Percentiles rank a stretch among this genome's conserved stretches.
Evolutionary conservation across 1,140 invertebrate species (phyloP).

Genomic region (Drosophila biarmipes): DNA sequence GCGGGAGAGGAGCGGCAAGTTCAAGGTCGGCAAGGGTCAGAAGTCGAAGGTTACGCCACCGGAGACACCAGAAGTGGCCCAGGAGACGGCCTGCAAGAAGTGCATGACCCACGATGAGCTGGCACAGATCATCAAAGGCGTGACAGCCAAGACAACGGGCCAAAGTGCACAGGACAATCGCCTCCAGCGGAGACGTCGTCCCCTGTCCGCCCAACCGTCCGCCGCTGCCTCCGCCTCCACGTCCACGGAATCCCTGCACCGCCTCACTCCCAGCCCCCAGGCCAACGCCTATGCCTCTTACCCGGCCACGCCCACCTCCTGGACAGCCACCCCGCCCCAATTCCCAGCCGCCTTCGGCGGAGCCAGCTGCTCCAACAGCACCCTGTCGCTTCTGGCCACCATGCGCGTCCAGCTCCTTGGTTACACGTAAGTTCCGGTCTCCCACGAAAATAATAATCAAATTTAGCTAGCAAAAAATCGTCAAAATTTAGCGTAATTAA

Average conservation of each 20-base stretch:
- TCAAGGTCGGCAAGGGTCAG: conserved; percentile 41
- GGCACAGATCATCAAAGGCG: conserved; percentile 68
- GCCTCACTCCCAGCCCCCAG: conserved; percentile 17
- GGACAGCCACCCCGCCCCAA: conserved; percentile 61
- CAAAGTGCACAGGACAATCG: conserved; percentile 8
- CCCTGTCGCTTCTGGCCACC: conserved; percentile 46
- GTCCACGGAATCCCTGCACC: conserved; percentile 68
- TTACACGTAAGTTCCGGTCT: conserved; percentile 63
- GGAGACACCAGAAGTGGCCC: neutral
- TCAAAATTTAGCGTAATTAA: conserved; percentile 5
- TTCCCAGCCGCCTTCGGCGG: conserved; percentile 41
- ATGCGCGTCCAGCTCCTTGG: conserved; percentile 59
- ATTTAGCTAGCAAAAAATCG: neutral
- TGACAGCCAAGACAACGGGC: conserved; percentile 23
- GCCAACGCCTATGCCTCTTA: conserved; percentile 43
- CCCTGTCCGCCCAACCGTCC: conserved; percentile 36
- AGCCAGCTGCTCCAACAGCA: conserved; percentile 46
- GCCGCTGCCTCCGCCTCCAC: conserved; percentile 45
- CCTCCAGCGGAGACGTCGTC: conserved; percentile 8
- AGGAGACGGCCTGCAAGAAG: conserved; percentile 31
- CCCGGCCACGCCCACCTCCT: conserved; percentile 69
- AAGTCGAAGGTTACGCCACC: conserved; percentile 45
- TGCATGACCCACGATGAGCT: conserved; percentile 76
- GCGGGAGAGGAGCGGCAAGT: conserved; percentile 17
- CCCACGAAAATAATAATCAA: neutral